Percentiles rank a stretch among this genome's conserved stretches.
phyloP scores from a whole-genome alignment of 2,797 vertebrate genomes.

The Hypotaenidia okinawae region DNA sequence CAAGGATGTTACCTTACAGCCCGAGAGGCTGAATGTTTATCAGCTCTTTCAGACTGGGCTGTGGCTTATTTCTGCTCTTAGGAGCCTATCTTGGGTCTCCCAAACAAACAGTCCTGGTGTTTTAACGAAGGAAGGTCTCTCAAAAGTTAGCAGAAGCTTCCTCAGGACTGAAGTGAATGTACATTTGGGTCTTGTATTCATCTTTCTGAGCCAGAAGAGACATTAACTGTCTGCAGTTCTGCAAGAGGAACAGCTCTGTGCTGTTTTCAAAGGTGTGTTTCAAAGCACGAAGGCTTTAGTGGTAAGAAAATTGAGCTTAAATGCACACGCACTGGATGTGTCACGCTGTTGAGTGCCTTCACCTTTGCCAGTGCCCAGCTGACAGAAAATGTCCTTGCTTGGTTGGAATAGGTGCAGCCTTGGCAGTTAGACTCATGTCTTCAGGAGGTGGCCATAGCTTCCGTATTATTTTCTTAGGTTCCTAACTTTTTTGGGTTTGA shows the following conservation, averaged over 20 bases:
- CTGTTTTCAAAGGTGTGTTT: background rate
- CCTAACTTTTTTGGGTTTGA: background rate
- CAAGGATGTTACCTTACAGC: background rate
- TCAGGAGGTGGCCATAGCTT: background rate
- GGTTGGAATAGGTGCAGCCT: background rate
- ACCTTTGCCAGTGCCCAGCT: background rate
- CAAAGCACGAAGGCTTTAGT: background rate
- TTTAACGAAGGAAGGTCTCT: background rate
- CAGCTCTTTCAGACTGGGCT: background rate
- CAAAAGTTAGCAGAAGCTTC: background rate
- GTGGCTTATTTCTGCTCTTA: background rate
- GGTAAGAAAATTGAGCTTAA: background rate
- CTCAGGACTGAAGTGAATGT: background rate
- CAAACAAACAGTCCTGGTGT: background rate
- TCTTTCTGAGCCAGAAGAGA: background rate
- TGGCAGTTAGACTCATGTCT: background rate
- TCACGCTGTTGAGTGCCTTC: background rate
- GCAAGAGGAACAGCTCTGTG: background rate
- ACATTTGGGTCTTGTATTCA: background rate
- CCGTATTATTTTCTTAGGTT: background rate
- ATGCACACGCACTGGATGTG: background rate
- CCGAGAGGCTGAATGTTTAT: background rate
- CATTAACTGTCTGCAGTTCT: background rate
- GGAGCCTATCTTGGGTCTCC: background rate
- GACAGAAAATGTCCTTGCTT: constrained; percentile 1